Conservation (phyloP, 2,113 vertebrate species). For the Triplophysa siluroides region DNA sequence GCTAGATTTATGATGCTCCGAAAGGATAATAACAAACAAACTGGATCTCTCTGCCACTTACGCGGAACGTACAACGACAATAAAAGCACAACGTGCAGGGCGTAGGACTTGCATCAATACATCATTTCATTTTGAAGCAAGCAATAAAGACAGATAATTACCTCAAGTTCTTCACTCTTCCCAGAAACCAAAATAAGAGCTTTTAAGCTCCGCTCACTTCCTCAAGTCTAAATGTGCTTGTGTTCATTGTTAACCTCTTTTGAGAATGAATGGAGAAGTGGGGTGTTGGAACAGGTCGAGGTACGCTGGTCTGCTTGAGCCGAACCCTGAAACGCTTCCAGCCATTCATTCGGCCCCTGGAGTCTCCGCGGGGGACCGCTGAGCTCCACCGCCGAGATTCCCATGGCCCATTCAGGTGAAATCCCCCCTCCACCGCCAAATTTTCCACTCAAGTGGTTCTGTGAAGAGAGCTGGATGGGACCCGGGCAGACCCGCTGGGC, state of each 20-base stretch:
- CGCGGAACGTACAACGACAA: not conserved
- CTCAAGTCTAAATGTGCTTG: conserved; percentile 4
- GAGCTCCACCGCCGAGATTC: conserved; percentile 49
- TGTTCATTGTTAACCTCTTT: conserved; percentile 25
- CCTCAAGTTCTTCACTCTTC: not conserved
- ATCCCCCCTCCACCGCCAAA: conserved; percentile 48
- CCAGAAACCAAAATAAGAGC: not conserved
- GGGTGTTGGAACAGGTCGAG: conserved; percentile 40
- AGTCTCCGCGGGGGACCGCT: conserved; percentile 40
- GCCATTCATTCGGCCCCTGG: conserved; percentile 43
- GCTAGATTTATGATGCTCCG: conserved; percentile 36
- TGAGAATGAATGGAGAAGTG: conserved; percentile 40
- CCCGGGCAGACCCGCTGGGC: conserved; percentile 47
- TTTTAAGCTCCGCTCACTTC: not conserved
- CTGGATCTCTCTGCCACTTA: conserved; percentile 14
- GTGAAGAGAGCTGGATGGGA: conserved; percentile 44
- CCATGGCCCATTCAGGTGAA: conserved; percentile 55
- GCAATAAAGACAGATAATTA: not conserved
- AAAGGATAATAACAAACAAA: conserved; percentile 33
- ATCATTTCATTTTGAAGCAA: conserved; percentile 15
- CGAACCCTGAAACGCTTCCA: conserved; percentile 44
- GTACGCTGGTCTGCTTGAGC: conserved; percentile 21
- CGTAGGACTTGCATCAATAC: conserved; percentile 6
- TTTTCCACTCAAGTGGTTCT: conserved; percentile 61
- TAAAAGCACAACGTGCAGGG: conserved; percentile 17